Conservation (phyloP, 2,797 vertebrate species). For the Alauda arvensis region DNA sequence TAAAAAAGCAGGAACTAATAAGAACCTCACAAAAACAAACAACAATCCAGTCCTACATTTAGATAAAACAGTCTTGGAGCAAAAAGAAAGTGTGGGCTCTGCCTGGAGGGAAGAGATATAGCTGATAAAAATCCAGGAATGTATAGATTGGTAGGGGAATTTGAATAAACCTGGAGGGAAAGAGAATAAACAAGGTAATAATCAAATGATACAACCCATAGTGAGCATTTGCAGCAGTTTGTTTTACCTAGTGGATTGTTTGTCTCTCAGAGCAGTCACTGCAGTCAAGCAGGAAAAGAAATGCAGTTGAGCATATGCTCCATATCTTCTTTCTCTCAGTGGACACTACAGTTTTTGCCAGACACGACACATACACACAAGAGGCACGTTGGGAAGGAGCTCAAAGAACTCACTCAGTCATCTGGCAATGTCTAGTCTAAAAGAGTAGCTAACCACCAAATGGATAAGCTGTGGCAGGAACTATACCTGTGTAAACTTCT, state of each 20-base stretch:
- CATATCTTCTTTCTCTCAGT: background rate
- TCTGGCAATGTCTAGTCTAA: background rate
- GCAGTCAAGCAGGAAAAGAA: slow-evolving; percentile 13
- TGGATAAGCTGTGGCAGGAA: background rate
- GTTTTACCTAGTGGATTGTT: background rate
- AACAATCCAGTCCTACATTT: background rate
- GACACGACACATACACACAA: background rate
- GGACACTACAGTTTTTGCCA: background rate
- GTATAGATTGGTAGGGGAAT: background rate
- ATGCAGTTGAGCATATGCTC: background rate
- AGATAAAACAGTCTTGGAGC: background rate
- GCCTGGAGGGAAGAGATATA: background rate
- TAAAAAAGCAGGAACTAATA: background rate
- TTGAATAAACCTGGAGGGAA: background rate
- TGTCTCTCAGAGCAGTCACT: background rate
- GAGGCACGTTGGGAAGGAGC: background rate
- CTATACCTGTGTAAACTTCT: background rate
- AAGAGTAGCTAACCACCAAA: background rate
- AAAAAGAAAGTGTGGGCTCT: background rate
- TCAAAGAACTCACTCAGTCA: background rate
- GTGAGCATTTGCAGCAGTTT: slow-evolving; percentile 4
- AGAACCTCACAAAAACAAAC: background rate
- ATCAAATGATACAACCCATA: background rate
- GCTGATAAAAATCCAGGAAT: background rate
- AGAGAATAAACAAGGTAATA: slow-evolving; percentile 3